phyloP scores from a whole-genome alignment of 2,888 invertebrate species.

The Scaptomyza caliginosa region DNA sequence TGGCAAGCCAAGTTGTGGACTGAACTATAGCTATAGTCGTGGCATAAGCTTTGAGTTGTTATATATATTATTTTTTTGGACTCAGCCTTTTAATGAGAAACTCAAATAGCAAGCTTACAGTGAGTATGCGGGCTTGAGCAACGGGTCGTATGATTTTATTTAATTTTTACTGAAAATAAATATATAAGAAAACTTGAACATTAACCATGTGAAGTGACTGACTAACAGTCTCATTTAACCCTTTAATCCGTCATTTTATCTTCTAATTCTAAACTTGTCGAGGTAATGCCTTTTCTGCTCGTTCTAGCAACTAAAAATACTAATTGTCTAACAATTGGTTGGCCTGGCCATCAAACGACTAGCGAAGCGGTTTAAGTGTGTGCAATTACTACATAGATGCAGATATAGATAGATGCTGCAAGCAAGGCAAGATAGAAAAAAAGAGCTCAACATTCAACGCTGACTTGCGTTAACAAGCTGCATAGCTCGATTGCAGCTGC shows the following conservation, averaged over 20 bases:
- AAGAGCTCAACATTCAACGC: conserved; percentile 34
- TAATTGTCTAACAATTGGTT: conserved; percentile 75
- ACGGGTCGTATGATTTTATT: conserved; percentile 17
- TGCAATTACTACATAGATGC: conserved; percentile 71
- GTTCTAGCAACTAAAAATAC: background rate
- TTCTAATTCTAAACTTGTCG: conserved; percentile 6
- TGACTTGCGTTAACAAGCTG: conserved; percentile 55
- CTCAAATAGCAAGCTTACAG: conserved; percentile 61
- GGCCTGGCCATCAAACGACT: conserved; percentile 61
- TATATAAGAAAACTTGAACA: background rate
- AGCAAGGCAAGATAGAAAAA: background rate
- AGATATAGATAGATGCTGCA: conserved; percentile 54
- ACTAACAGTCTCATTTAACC: no score
- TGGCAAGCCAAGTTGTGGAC: background rate
- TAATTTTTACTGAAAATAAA: no score
- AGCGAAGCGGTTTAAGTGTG: conserved; percentile 76
- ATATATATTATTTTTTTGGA: conserved; percentile 5
- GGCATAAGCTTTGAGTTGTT: conserved; percentile 7
- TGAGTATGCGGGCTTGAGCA: conserved; percentile 3
- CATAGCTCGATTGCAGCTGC: conserved; percentile 29
- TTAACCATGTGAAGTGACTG: no score
- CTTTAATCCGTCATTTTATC: background rate
- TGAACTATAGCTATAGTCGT: conserved; percentile 6
- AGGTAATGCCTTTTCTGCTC: background rate
- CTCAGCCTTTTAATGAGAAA: conserved; percentile 63